These are phyloP conservation scores for Papilio polyxenes DNA, from an alignment of 1,140 invertebrate species.

Conservation along the genomic window DNA sequence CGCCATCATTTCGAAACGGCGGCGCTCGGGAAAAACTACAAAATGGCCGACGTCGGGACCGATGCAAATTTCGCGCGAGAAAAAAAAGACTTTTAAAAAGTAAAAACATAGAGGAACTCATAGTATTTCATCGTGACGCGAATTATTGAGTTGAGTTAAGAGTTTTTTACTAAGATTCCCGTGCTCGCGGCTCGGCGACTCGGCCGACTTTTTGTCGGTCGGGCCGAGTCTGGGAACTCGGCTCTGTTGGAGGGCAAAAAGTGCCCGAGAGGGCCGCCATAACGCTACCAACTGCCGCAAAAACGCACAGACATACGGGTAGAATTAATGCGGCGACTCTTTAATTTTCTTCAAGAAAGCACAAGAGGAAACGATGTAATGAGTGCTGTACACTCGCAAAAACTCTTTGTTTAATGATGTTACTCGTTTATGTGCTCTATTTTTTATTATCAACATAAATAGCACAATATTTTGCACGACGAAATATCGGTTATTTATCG, in stretches of 20 bases:
- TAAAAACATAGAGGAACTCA: constrained; percentile 75
- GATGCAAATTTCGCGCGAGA: constrained; percentile 67
- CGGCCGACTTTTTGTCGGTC: constrained; percentile 58
- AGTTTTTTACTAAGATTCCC: constrained; percentile 71
- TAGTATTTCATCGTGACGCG: constrained; percentile 75
- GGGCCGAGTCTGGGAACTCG: constrained; percentile 66
- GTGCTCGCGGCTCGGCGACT: constrained; percentile 52
- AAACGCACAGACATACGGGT: constrained; percentile 73
- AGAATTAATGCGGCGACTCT: constrained; percentile 77
- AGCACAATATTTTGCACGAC: background rate
- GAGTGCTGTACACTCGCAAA: constrained; percentile 72
- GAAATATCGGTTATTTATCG: background rate
- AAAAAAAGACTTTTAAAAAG: constrained; percentile 56
- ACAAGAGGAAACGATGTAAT: constrained; percentile 76
- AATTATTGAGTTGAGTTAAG: constrained; percentile 68
- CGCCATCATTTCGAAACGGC: constrained; percentile 52
- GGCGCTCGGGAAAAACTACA: constrained; percentile 66
- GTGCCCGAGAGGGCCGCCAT: constrained; percentile 62
- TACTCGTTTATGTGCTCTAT: constrained; percentile 61
- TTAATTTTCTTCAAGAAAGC: constrained; percentile 79
- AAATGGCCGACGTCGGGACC: constrained; percentile 60
- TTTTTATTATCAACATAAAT: constrained; percentile 43
- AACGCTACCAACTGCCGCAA: constrained; percentile 66
- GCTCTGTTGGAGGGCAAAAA: constrained; percentile 60
- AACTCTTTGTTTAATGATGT: constrained; percentile 72